Evolutionary conservation across 1,140 invertebrate species (phyloP).

Genomic region (Zaprionus nigranus): DNA sequence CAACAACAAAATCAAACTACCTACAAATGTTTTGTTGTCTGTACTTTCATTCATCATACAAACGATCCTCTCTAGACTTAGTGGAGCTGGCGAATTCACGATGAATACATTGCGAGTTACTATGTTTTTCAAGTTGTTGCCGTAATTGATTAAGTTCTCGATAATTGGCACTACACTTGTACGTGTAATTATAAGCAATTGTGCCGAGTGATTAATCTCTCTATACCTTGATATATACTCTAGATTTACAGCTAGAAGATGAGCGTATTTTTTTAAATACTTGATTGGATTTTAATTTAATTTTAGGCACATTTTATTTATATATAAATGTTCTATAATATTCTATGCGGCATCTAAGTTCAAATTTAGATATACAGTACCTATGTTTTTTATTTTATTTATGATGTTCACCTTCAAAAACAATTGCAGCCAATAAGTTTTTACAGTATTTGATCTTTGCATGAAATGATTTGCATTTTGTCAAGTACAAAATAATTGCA

Average conservation of each 20-base stretch:
- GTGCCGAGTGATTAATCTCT: background rate
- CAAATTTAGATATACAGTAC: no score
- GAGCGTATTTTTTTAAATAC: background rate
- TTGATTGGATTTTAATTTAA: background rate
- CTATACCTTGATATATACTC: background rate
- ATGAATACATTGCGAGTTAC: background rate
- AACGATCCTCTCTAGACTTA: background rate
- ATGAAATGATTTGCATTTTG: conserved; percentile 64
- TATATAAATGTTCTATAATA: no score
- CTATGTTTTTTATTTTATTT: conserved; percentile 1
- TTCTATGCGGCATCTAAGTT: no score
- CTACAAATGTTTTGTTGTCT: conserved; percentile 20
- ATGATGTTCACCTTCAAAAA: conserved; percentile 42
- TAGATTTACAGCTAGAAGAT: background rate
- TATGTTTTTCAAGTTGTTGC: conserved; percentile 9
- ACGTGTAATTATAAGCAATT: background rate
- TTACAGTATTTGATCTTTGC: conserved; percentile 42
- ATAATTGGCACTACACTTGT: conserved; percentile 24
- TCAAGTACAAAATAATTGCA: conserved; percentile 72
- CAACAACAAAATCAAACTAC: background rate
- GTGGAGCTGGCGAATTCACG: background rate
- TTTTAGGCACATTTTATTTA: background rate
- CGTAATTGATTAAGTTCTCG: conserved; percentile 28
- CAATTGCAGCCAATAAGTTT: conserved; percentile 72
- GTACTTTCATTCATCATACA: conserved; percentile 9